Base-by-base conservation (phyloP, 1,140 invertebrate genomes). In the Matsumurasca onukii region DNA sequence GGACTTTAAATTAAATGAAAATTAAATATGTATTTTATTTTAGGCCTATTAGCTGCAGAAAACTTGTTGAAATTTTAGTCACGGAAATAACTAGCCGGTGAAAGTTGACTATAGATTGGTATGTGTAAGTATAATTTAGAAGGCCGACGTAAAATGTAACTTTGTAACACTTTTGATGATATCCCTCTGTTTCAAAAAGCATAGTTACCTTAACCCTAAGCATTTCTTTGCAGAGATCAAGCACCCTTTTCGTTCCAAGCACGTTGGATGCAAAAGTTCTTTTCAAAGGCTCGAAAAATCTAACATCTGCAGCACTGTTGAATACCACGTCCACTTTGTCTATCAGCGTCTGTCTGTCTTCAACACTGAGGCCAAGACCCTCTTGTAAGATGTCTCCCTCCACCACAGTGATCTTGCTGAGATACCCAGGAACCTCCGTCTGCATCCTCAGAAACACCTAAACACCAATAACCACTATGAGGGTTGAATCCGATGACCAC, bases 251-350 rank as follows among this genome's bases (percentile, higher is more conserved):
- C 1, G 90, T 91, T 13, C 90, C 91, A 67, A 88, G 82, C 0
- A 90, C 88, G 73, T 93, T 93, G 71, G 92, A 78, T 0, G 89
- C 76, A 1, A 92, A 88, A 0, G 91, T 89, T 70, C 83, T 86
- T 67, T 89, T 90, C 1, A 93, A 75, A 3, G 86, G 80, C 72
- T 91, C 90, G 69, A 92, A 90, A 70, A 93, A 92, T 76, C 87
- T 76, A 66, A 92, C 91, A 51, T 95, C 98, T 0, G 97, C 97
- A 0, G 96, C 97, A 3, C 68, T 70, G 39, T 75, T 72, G 31
- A 72, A 71, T 17, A 75, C 59, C 1, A 75, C 70, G 3, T 72
- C 20, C 1, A 73, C 73, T 9, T 71, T 59, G 12, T 72, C 31
- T 3, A 31, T 45, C 1, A 86, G 75, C 20, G 71, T 77, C 31